Conservation (phyloP, 2,888 invertebrate genomes). For the Cephus rjabovi region DNA sequence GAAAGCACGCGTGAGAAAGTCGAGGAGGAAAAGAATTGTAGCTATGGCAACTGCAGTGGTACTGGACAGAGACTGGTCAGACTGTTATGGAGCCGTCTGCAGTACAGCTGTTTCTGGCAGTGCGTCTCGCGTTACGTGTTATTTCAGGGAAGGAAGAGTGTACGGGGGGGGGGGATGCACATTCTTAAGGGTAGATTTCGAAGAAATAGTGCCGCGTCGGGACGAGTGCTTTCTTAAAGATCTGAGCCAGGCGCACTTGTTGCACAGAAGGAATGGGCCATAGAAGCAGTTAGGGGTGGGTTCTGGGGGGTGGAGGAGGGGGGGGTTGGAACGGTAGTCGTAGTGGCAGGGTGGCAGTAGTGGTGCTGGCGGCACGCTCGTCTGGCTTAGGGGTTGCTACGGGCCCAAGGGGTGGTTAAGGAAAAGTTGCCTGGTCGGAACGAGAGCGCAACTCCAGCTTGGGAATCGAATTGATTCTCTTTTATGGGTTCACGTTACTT, state of each 20-base stretch:
- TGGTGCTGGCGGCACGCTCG: constrained; percentile 24
- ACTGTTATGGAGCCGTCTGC: background rate
- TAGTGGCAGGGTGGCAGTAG: constrained; percentile 26
- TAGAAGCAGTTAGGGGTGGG: constrained; percentile 11
- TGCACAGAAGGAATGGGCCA: constrained; percentile 42
- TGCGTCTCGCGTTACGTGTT: background rate
- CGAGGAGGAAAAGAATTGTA: no score
- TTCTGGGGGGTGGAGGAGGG: constrained; percentile 6
- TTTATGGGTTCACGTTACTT: constrained; percentile 59
- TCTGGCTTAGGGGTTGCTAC: background rate
- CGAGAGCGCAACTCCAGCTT: constrained; percentile 24
- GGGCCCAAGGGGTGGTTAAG: constrained; percentile 21
- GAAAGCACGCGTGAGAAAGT: background rate
- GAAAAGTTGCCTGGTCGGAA: constrained; percentile 35
- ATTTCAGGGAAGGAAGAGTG: background rate
- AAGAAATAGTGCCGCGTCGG: background rate
- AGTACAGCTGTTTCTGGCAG: background rate
- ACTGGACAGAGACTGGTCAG: background rate
- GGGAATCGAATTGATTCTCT: constrained; percentile 65
- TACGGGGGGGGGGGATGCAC: background rate
- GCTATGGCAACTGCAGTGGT: no score
- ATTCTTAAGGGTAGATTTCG: background rate
- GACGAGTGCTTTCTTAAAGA: constrained; percentile 56
- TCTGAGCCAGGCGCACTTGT: constrained; percentile 62
- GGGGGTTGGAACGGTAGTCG: constrained; percentile 1